phyloP scores from a whole-genome alignment of 1,140 invertebrate genomes.

The Papilio glaucus region DNA sequence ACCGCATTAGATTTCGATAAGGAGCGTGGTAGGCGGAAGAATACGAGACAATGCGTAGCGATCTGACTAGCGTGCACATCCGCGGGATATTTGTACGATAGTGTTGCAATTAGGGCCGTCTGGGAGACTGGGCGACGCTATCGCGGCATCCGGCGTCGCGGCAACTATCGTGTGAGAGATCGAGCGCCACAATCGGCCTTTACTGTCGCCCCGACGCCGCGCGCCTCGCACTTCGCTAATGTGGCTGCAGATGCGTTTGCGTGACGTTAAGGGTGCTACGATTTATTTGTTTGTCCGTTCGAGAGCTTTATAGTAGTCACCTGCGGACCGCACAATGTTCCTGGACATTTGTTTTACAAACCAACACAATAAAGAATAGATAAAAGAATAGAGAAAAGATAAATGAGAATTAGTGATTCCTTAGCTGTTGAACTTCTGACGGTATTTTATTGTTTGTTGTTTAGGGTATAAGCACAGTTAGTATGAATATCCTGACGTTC shows the following conservation, averaged over 20 bases:
- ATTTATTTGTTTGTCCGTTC: slow-evolving; percentile 19
- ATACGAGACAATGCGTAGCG: slow-evolving; percentile 62
- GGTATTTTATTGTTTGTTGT: neutral
- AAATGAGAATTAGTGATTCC: neutral
- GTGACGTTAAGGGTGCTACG: slow-evolving; percentile 29
- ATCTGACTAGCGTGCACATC: slow-evolving; percentile 53
- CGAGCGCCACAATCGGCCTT: slow-evolving; percentile 43
- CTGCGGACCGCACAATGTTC: neutral
- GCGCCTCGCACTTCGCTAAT: neutral
- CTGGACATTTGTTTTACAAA: too few species aligned
- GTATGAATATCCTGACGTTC: neutral
- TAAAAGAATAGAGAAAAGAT: neutral
- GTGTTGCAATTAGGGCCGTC: slow-evolving; percentile 74
- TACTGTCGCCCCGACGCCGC: slow-evolving; percentile 21
- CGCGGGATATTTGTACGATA: slow-evolving; percentile 61
- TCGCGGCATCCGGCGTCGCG: slow-evolving; percentile 67
- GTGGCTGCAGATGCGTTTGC: slow-evolving; percentile 18
- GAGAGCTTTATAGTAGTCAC: neutral
- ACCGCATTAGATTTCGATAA: slow-evolving; percentile 47
- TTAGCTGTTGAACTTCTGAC: neutral
- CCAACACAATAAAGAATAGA: too few species aligned
- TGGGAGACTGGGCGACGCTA: slow-evolving; percentile 61
- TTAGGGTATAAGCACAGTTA: neutral
- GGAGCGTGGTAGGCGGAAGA: slow-evolving; percentile 58
- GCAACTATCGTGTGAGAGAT: slow-evolving; percentile 74